A percentile compares a stretch with the other conserved stretches of the same genome.
Conservation (phyloP, 2,113 vertebrate genomes). For the Aptenodytes patagonicus region DNA sequence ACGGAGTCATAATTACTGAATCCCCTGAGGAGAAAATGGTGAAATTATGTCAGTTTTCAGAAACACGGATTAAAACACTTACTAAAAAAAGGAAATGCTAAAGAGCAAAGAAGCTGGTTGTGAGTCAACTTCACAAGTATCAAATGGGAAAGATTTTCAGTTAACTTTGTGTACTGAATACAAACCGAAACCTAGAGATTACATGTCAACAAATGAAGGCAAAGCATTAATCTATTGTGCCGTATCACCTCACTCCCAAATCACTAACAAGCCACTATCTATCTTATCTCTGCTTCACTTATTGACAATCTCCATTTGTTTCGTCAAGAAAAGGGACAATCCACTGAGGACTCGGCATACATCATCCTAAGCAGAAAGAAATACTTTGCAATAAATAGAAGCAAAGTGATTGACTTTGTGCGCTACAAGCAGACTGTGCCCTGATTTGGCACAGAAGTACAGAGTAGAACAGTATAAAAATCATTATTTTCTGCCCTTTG, state of each 20-base stretch:
- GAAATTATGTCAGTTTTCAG: not conserved
- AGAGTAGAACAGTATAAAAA: not conserved
- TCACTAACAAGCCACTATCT: constrained; percentile 40
- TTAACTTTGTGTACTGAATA: constrained; percentile 16
- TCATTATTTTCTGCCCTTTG: not conserved
- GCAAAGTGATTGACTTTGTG: not conserved
- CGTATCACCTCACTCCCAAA: constrained; percentile 18
- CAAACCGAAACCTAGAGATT: constrained; percentile 53
- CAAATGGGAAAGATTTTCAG: not conserved
- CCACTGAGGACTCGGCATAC: not conserved
- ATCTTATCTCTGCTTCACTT: constrained; percentile 30
- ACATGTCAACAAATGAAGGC: constrained; percentile 52
- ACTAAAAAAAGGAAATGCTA: not conserved
- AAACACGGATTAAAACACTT: not conserved
- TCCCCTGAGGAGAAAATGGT: not conserved
- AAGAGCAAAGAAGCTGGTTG: not conserved
- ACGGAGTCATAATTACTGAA: not conserved
- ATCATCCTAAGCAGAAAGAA: not conserved
- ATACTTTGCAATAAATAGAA: not conserved
- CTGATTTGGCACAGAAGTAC: not conserved
- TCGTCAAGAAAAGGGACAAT: constrained; percentile 13
- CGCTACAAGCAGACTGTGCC: not conserved
- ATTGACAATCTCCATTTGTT: constrained; percentile 38
- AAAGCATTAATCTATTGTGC: constrained; percentile 45
- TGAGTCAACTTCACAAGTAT: not conserved